Conservation (phyloP, 2,888 invertebrate genomes). For the Charanyca ferruginea region DNA sequence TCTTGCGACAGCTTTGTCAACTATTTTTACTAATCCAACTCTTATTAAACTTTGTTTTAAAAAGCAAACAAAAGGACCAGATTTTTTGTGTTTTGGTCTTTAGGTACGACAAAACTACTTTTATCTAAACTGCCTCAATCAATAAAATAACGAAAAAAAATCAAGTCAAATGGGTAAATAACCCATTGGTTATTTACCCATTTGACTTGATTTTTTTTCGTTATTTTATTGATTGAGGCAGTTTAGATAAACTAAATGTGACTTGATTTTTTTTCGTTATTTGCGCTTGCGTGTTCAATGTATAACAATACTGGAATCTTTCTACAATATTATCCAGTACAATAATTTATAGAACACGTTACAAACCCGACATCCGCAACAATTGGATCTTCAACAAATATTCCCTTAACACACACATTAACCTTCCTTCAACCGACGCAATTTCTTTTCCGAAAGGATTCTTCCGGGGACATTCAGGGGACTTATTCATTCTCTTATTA, state of each 20-base stretch:
- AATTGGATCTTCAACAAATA: conserved; percentile 47
- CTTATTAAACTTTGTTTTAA: background rate
- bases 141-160: background rate
- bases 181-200: no score
- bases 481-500: conserved; percentile 80
- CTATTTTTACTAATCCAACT: no score
- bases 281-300: background rate
- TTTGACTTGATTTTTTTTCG: background rate
- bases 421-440: conserved; percentile 51
- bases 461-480: conserved; percentile 64
- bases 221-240: background rate
- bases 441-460: conserved; percentile 74
- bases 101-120: background rate
- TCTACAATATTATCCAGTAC: background rate
- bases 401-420: conserved; percentile 63
- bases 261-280: no score
- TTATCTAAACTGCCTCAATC: no score
- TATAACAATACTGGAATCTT: background rate
- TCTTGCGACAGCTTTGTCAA: no score
- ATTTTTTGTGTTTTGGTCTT: background rate
- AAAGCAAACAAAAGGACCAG: background rate
- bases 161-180: background rate
- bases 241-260: no score
- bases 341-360: background rate
- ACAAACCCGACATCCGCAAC: conserved; percentile 16